Conservation (phyloP, 2,888 invertebrate genomes). For the Chironomus riparius region DNA sequence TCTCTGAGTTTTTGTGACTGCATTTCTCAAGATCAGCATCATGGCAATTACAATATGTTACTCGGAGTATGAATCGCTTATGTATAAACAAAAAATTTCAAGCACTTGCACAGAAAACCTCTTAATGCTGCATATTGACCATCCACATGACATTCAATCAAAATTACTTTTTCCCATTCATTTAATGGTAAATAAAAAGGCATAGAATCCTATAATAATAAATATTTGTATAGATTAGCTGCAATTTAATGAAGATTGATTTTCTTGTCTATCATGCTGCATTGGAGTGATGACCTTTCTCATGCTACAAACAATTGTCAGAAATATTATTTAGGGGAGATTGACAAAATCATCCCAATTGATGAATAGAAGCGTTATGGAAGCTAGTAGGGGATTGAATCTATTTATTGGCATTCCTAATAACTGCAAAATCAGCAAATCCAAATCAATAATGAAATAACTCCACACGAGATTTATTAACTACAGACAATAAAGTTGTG, state of each 20-base stretch:
- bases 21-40: no score
- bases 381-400: background rate
- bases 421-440: background rate
- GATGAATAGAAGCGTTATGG: background rate
- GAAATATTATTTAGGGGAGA: no score
- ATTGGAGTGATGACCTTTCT: background rate
- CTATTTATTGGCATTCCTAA: no score
- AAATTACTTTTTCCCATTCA: background rate
- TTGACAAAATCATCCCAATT: no score
- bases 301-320: background rate
- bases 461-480: no score
- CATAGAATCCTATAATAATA: background rate
- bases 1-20: no score
- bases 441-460: no score
- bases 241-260: background rate
- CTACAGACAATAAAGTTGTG: background rate
- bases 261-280: background rate
- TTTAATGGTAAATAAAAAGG: background rate
- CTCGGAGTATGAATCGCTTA: no score
- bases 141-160: background rate
- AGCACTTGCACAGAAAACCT: background rate
- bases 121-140: background rate
- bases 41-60: no score
- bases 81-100: no score
- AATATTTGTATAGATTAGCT: background rate